Conservation (phyloP, 1,140 invertebrate genomes). For the Heliothis subflexa region DNA sequence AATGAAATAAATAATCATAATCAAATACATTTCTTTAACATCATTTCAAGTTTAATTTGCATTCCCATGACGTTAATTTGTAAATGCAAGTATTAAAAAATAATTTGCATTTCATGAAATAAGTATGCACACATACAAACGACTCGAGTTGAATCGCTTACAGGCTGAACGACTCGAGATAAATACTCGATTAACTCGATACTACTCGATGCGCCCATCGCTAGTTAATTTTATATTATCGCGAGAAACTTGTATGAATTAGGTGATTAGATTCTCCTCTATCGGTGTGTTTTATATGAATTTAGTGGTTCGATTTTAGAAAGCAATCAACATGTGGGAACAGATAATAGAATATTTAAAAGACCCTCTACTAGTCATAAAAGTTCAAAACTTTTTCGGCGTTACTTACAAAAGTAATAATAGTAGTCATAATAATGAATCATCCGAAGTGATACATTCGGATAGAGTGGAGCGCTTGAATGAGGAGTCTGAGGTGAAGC, state of each 20-base stretch:
- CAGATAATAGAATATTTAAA: constrained; percentile 88
- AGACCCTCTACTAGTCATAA: constrained; percentile 89
- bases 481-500: constrained; percentile 60
- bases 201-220: too few species aligned
- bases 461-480: constrained; percentile 66
- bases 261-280: constrained; percentile 17
- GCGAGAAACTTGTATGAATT: constrained; percentile 1
- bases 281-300: constrained; percentile 8
- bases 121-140: too few species aligned
- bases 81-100: too few species aligned
- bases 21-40: too few species aligned
- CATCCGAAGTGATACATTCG: constrained; percentile 66
- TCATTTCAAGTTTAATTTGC: too few species aligned
- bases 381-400: constrained; percentile 91
- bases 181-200: too few species aligned
- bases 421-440: constrained; percentile 58
- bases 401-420: constrained; percentile 83
- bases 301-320: background rate
- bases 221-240: too few species aligned
- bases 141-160: too few species aligned
- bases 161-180: too few species aligned
- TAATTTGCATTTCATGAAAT: too few species aligned
- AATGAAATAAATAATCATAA: too few species aligned
- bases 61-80: too few species aligned
- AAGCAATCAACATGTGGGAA: constrained; percentile 70